Conservation (phyloP, 2,888 invertebrate species). For the Cremastobaeus sp. region DNA sequence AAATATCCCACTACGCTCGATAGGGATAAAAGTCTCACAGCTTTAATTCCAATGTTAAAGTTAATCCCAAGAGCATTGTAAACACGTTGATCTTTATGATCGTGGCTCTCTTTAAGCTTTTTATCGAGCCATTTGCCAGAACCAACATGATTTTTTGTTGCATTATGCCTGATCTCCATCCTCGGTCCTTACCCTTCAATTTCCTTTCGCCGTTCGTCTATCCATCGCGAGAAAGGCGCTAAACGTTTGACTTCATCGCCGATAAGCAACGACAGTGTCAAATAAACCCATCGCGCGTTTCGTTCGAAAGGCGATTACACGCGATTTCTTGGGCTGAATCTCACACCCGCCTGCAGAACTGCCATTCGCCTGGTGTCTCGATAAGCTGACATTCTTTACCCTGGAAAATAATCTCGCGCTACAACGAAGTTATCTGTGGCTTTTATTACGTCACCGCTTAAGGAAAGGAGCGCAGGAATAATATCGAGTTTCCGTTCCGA, state of each 20-base stretch:
- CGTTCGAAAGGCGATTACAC: conserved; percentile 46
- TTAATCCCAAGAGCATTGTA: conserved; percentile 58
- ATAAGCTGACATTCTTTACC: conserved; percentile 51
- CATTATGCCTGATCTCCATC: conserved; percentile 24
- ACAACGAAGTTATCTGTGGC: conserved; percentile 39
- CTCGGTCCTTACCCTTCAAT: background rate
- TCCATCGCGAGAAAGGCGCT: conserved; percentile 30
- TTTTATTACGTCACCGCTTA: conserved; percentile 45
- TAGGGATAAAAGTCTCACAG: conserved; percentile 41
- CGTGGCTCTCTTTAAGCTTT: conserved; percentile 41
- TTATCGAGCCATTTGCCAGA: conserved; percentile 46
- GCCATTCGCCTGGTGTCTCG: conserved; percentile 36
- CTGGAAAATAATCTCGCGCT: conserved; percentile 43
- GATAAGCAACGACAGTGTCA: conserved; percentile 38
- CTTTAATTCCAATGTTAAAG: conserved; percentile 39
- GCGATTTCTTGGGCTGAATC: conserved; percentile 44
- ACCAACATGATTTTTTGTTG: conserved; percentile 40
- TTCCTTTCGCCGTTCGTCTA: conserved; percentile 24
- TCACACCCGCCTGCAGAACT: conserved; percentile 5
- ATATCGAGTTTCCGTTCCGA: conserved; percentile 30
- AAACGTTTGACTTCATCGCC: conserved; percentile 33
- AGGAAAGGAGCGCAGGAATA: conserved; percentile 20
- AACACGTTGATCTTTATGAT: conserved; percentile 55
- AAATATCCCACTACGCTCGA: conserved; percentile 41
- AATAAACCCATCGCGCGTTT: conserved; percentile 40